phyloP scores from a whole-genome alignment of 2,888 invertebrate genomes.

The Pristionchus maxplancki region DNA sequence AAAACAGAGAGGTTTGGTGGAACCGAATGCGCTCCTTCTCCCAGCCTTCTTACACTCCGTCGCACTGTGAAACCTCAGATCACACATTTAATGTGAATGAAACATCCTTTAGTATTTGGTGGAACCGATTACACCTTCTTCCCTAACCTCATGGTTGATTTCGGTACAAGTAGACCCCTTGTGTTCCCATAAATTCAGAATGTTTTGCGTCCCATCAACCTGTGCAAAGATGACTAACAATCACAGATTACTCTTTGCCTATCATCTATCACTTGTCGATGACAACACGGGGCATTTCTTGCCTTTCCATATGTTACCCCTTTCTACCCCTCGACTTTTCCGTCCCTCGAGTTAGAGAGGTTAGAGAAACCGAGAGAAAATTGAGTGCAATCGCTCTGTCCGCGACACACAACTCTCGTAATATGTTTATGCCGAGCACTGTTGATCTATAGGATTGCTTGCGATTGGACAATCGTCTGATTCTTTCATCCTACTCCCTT shows the following conservation, averaged over 20 bases:
- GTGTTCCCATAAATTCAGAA: not conserved
- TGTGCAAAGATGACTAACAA: not conserved
- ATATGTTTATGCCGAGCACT: slow-evolving; percentile 26
- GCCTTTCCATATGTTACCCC: not conserved
- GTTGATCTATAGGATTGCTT: slow-evolving; percentile 12
- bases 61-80: no score
- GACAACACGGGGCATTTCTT: not conserved
- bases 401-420: not conserved
- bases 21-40: no score
- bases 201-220: not conserved
- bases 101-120: no score
- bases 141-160: no score
- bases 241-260: not conserved
- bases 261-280: not conserved
- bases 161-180: no score
- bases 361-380: not conserved
- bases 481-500: no score
- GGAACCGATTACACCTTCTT: not conserved
- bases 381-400: not conserved
- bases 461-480: no score
- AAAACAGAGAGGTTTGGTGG: not conserved
- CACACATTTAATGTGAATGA: no score
- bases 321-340: not conserved
- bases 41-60: no score
- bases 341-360: not conserved